These are phyloP conservation scores for Ylistrum balloti DNA, from an alignment of 1,140 invertebrate species.

Conservation along the genomic window DNA sequence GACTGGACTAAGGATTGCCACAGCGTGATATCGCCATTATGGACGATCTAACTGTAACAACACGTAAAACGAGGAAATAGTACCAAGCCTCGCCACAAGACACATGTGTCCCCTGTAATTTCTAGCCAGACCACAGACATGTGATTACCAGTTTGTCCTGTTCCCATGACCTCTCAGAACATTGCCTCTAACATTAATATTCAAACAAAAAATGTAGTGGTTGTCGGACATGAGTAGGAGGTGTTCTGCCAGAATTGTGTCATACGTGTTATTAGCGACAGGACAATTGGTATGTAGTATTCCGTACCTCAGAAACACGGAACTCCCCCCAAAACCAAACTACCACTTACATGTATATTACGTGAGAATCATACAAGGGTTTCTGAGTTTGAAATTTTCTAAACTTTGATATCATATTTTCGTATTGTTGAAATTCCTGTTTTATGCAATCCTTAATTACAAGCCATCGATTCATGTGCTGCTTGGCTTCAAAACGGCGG, in stretches of 20 bases:
- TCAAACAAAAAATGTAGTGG: background rate
- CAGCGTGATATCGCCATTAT: too few relatives aligned
- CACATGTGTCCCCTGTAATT: background rate
- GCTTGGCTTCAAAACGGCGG: too few relatives aligned
- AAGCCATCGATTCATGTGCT: too few relatives aligned
- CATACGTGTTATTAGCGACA: slow-evolving; percentile 14
- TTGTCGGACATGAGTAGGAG: background rate
- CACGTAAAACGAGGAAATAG: too few relatives aligned
- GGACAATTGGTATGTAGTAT: background rate
- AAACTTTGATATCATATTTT: too few relatives aligned
- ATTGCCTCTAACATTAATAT: too few relatives aligned
- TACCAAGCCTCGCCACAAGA: too few relatives aligned
- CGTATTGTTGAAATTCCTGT: too few relatives aligned
- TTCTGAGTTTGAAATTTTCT: background rate
- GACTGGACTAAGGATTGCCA: too few relatives aligned
- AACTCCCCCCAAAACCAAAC: background rate
- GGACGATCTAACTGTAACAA: too few relatives aligned
- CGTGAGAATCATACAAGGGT: background rate
- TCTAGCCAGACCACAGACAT: background rate
- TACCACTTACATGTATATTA: background rate
- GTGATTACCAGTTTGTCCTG: background rate
- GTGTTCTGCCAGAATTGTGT: background rate
- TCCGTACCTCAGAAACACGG: background rate
- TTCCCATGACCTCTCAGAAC: background rate
- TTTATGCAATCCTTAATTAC: too few relatives aligned